phyloP scores from a whole-genome alignment of 1,140 invertebrate genomes.

The Lepidurus apus region DNA sequence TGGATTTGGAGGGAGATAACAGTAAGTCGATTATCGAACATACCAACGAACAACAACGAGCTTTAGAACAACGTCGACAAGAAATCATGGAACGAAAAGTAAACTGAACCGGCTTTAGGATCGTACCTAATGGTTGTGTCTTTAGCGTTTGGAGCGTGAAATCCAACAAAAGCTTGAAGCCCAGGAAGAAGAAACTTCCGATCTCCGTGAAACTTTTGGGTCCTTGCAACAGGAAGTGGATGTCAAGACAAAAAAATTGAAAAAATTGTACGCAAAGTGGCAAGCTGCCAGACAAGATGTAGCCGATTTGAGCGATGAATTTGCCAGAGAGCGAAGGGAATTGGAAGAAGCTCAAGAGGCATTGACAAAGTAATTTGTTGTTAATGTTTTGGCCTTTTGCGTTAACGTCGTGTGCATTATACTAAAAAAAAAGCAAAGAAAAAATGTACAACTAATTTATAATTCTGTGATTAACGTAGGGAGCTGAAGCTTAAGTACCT shows the following conservation, averaged over 20 bases:
- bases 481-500: constrained; percentile 73
- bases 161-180: constrained; percentile 79
- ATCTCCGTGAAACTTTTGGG: constrained; percentile 75
- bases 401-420: constrained; percentile 45
- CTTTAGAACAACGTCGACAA: constrained; percentile 67
- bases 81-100: constrained; percentile 82
- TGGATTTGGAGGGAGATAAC: constrained; percentile 55
- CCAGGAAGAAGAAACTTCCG: constrained; percentile 80
- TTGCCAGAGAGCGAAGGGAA: constrained; percentile 70
- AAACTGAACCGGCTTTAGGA: constrained; percentile 36
- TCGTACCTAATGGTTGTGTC: constrained; percentile 26
- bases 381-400: constrained; percentile 41
- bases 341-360: constrained; percentile 73
- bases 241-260: constrained; percentile 80
- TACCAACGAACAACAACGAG: constrained; percentile 79
- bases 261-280: constrained; percentile 62
- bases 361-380: constrained; percentile 54
- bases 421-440: no score
- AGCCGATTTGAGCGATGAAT: constrained; percentile 74
- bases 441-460: no score
- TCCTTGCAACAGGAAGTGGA: constrained; percentile 88
- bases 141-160: constrained; percentile 61
- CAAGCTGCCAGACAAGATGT: constrained; percentile 62
- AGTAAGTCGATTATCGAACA: constrained; percentile 65
- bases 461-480: constrained; percentile 43